These are phyloP conservation scores for Phania funesta DNA, from an alignment of 2,888 invertebrate genomes.

Conservation along the genomic window DNA sequence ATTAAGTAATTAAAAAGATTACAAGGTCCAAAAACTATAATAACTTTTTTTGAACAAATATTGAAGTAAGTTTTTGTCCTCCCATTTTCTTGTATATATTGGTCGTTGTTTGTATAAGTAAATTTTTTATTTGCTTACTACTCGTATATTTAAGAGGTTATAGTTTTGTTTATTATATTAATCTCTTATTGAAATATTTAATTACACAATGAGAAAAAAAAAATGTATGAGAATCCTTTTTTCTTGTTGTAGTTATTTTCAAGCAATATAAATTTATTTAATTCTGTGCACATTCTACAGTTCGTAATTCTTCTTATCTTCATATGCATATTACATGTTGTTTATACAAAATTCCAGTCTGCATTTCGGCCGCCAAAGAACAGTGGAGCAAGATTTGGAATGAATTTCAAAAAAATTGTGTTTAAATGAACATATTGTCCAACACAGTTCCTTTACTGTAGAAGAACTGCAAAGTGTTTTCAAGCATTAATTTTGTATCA, in stretches of 20 bases:
- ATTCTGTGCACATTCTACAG: background rate
- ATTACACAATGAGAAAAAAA: conserved; percentile 33
- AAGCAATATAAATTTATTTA: conserved; percentile 23
- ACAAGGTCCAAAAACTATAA: too few relatives aligned
- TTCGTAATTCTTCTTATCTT: background rate
- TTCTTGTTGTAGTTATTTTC: conserved; percentile 39
- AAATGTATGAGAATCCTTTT: background rate
- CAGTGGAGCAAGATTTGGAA: background rate
- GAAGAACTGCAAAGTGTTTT: background rate
- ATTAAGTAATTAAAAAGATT: too few relatives aligned
- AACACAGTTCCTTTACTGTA: too few relatives aligned
- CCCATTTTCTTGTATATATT: background rate
- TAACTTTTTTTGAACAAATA: too few relatives aligned
- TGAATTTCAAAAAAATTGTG: background rate
- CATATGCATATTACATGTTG: background rate
- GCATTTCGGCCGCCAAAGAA: conserved; percentile 8
- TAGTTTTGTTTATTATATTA: conserved; percentile 26
- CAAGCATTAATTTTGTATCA: background rate
- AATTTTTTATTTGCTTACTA: background rate
- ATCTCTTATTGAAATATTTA: conserved; percentile 54
- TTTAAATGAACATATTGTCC: too few relatives aligned
- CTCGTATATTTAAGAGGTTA: background rate
- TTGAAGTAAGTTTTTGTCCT: too few relatives aligned
- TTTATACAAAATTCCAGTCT: background rate
- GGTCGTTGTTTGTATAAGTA: background rate